Percentiles rank a stretch among this genome's conserved stretches.
Evolutionary conservation across 2,797 vertebrate species (phyloP).

Genomic region (Lophotriccus pileatus): DNA sequence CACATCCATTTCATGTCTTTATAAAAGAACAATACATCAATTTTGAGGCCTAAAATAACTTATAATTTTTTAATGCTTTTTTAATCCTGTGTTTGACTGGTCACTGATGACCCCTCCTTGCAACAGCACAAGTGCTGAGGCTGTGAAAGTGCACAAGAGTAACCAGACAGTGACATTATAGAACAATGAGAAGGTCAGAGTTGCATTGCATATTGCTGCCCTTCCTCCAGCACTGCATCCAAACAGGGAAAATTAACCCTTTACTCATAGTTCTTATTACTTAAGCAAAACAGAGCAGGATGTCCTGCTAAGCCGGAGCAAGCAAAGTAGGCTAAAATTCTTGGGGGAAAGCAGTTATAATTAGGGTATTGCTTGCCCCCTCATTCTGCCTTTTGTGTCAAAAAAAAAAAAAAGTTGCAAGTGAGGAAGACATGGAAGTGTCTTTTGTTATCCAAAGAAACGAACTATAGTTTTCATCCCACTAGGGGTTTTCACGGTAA

Average conservation of each 20-base stretch:
- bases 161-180: constrained; percentile 53
- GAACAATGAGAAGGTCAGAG: constrained; percentile 49
- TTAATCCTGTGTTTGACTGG: background rate
- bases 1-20: background rate
- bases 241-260: constrained; percentile 67
- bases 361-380: constrained; percentile 35
- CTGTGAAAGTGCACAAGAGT: background rate
- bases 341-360: constrained; percentile 19
- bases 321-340: constrained; percentile 42
- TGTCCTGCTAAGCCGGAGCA: constrained; percentile 54
- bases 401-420: constrained; percentile 6
- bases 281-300: constrained; percentile 32
- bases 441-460: constrained; percentile 75
- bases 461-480: constrained; percentile 70
- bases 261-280: constrained; percentile 10
- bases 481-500: constrained; percentile 71
- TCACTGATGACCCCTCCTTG: constrained; percentile 37
- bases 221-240: constrained; percentile 32
- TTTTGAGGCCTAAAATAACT: background rate
- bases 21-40: background rate
- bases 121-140: constrained; percentile 24
- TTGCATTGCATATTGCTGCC: background rate
- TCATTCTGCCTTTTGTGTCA: constrained; percentile 30
- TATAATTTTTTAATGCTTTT: background rate
- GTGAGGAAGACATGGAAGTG: constrained; percentile 65